Evolutionary conservation across 2,797 vertebrate species (phyloP).

Genomic region (Ispidina lecontei): DNA sequence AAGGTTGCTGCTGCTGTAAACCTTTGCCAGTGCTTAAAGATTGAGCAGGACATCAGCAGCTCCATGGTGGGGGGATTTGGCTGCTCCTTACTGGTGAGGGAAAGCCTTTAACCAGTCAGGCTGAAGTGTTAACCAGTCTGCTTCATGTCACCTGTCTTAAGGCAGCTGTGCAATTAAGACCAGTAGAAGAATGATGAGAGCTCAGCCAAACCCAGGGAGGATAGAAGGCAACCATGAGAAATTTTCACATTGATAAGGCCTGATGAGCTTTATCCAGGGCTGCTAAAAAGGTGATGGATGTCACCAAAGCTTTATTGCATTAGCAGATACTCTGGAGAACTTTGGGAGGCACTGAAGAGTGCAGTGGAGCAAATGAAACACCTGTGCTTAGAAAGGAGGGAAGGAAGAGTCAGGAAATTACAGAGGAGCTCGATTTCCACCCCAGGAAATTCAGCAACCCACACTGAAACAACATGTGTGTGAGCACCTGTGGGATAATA

Average conservation of each 20-base stretch:
- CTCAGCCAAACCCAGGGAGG: neutral
- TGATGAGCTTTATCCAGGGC: neutral
- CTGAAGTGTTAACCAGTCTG: neutral
- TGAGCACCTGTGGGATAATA: neutral
- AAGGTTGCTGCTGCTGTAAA: neutral
- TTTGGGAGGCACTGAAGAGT: neutral
- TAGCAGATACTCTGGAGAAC: neutral
- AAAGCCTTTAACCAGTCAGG: neutral
- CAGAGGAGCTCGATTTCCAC: neutral
- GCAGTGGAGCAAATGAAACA: neutral
- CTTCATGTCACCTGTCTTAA: neutral
- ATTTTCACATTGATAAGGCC: neutral
- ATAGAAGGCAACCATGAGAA: neutral
- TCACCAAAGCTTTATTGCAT: neutral
- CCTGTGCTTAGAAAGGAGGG: neutral
- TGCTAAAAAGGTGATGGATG: neutral
- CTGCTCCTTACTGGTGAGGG: neutral
- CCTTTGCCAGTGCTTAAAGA: neutral
- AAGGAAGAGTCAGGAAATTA: neutral
- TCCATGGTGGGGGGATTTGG: neutral
- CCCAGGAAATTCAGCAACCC: neutral
- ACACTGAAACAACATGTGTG: neutral
- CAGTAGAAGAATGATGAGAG: neutral
- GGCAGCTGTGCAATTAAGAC: neutral
- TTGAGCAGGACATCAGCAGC: neutral